Percentiles rank a stretch among this genome's conserved stretches.
Conservation (phyloP, 2,888 invertebrate species). For the Tortrix viridana region DNA sequence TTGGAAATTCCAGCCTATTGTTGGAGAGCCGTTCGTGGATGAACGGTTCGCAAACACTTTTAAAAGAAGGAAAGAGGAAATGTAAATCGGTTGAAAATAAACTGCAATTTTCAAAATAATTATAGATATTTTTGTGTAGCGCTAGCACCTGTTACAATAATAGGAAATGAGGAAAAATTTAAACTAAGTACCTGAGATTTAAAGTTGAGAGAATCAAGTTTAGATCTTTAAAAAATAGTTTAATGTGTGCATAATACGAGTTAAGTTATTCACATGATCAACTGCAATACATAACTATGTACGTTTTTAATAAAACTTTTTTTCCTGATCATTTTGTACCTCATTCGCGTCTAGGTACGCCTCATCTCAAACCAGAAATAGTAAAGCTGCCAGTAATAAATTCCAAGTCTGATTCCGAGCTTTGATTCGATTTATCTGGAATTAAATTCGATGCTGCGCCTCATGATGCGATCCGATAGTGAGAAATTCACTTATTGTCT, state of each 20-base stretch:
- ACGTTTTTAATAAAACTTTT: too few relatives aligned
- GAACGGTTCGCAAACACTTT: conserved; percentile 20
- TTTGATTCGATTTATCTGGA: conserved; percentile 38
- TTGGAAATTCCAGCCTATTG: conserved; percentile 26
- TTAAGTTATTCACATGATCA: too few relatives aligned
- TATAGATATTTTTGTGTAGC: too few relatives aligned
- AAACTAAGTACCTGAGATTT: too few relatives aligned
- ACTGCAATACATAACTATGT: too few relatives aligned
- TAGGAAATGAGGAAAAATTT: too few relatives aligned
- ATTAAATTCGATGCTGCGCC: conserved; percentile 46
- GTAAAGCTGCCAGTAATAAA: conserved; percentile 8
- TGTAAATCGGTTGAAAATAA: not conserved
- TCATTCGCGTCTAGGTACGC: not conserved
- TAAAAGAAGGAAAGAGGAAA: conserved; percentile 6
- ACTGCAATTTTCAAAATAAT: too few relatives aligned
- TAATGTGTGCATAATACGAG: too few relatives aligned
- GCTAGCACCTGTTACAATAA: too few relatives aligned
- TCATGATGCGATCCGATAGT: conserved; percentile 40
- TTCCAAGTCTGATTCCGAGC: conserved; percentile 10
- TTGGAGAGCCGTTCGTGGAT: conserved; percentile 16
- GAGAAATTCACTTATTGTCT: conserved; percentile 62
- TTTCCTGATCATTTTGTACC: not conserved
- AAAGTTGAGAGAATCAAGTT: too few relatives aligned
- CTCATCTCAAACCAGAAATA: not conserved
- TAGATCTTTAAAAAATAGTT: too few relatives aligned